A percentile compares a stretch with the other conserved stretches of the same genome.
Conservation (phyloP, 2,113 vertebrate species). For the Lagenorhynchus albirostris region DNA sequence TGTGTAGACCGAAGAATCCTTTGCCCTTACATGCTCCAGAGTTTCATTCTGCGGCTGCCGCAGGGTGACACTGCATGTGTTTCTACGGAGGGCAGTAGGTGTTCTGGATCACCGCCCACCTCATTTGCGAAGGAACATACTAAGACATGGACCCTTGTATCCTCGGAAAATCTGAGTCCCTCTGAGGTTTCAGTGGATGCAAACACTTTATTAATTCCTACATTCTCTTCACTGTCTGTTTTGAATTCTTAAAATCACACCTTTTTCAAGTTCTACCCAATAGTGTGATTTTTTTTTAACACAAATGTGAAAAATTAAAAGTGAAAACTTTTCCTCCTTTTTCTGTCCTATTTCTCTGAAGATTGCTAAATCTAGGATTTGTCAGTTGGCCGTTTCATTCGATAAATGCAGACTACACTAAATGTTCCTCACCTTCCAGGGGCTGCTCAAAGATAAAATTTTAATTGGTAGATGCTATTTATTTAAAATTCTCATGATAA, state of each 20-base stretch:
- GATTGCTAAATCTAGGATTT: neutral
- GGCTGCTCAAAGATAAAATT: neutral
- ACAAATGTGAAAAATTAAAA: neutral
- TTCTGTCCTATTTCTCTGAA: neutral
- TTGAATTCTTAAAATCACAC: neutral
- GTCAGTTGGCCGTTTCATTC: neutral
- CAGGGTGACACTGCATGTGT: too few species aligned
- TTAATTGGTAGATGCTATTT: neutral
- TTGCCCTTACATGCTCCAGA: rapidly evolving
- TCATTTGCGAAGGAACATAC: neutral
- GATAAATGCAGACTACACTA: neutral
- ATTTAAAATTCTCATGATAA: neutral
- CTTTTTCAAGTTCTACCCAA: neutral
- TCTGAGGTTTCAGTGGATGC: neutral
- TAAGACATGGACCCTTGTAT: neutral
- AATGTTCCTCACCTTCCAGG: neutral
- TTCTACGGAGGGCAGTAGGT: neutral
- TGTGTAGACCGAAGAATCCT: neutral
- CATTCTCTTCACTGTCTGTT: neutral
- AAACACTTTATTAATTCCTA: neutral
- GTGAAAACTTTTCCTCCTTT: neutral
- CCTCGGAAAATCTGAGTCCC: neutral
- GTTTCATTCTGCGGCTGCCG: neutral
- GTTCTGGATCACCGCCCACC: neutral
- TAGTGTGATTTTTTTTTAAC: neutral